Evolutionary conservation across 2,113 vertebrate genomes (phyloP).

Genomic region (Mesocricetus auratus): DNA sequence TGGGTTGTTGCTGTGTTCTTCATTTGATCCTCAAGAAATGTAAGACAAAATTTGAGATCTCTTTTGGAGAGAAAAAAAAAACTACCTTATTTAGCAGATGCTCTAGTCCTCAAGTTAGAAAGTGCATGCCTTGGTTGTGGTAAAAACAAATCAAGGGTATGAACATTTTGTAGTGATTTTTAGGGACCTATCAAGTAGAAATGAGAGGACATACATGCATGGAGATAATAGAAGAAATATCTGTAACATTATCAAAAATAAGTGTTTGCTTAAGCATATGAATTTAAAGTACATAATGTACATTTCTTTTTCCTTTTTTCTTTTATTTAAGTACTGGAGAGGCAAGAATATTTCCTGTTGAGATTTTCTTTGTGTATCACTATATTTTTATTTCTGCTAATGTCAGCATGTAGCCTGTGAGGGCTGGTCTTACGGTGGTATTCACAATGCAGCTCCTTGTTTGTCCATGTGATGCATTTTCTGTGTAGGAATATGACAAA

Average conservation of each 20-base stretch:
- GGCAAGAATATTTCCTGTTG: neutral
- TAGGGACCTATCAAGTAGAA: neutral
- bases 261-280: neutral
- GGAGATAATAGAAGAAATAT: neutral
- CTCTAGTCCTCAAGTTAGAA: neutral
- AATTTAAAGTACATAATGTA: neutral
- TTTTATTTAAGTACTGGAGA: neutral
- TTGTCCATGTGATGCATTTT: neutral
- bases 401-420: neutral
- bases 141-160: neutral
- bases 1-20: neutral
- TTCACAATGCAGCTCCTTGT: neutral
- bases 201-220: neutral
- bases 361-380: neutral
- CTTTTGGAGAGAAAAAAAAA: constrained; percentile 15
- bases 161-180: neutral
- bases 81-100: neutral
- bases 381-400: neutral
- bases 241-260: neutral
- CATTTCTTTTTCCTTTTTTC: neutral
- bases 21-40: neutral
- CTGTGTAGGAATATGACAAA: neutral
- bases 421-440: neutral
- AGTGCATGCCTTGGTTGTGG: neutral
- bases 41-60: neutral